Conservation (phyloP, 1,140 invertebrate genomes). For the Eupristina koningsbergeri region DNA sequence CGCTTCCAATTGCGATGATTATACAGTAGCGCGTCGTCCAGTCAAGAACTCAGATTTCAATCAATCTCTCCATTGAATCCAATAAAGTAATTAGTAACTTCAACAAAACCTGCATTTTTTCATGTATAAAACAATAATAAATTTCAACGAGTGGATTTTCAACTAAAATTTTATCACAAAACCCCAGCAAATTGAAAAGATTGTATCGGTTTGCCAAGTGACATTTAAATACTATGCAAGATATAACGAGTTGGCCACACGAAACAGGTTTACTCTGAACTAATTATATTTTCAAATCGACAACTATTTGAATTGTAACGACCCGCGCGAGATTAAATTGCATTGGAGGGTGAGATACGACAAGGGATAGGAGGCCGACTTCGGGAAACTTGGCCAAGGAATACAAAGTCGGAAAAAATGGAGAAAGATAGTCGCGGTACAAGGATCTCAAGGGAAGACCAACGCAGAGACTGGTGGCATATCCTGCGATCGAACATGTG, state of each 20-base stretch:
- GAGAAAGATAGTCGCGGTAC: background rate
- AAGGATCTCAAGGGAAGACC: conserved; percentile 3
- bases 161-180: no score
- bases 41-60: no score
- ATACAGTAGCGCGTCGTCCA: no score
- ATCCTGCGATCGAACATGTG: conserved; percentile 43
- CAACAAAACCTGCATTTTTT: no score
- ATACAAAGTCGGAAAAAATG: background rate
- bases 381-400: background rate
- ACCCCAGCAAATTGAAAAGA: no score
- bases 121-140: no score
- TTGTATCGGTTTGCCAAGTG: no score
- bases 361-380: background rate
- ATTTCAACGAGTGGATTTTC: no score
- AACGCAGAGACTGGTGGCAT: background rate
- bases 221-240: background rate
- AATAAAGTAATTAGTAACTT: no score
- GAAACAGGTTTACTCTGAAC: background rate
- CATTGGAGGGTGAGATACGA: background rate
- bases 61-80: no score
- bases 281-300: background rate
- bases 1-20: no score
- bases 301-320: background rate
- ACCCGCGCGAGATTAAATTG: background rate
- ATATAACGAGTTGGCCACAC: background rate